phyloP scores from a whole-genome alignment of 2,888 invertebrate genomes.

The Polia nebulosa region DNA sequence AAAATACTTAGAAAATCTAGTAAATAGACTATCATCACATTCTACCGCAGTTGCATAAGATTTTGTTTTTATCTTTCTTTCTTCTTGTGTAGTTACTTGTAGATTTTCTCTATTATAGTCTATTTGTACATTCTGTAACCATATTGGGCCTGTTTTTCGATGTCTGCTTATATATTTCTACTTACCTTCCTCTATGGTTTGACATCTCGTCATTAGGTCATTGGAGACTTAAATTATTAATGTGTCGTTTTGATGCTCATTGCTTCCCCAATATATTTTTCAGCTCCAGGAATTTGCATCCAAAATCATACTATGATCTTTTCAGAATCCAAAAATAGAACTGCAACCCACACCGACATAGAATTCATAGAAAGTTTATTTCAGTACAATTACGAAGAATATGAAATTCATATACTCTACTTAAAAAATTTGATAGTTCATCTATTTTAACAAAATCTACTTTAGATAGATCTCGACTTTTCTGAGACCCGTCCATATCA shows the following conservation, averaged over 20 bases:
- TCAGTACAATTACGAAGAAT: neutral
- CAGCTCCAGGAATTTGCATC: neutral
- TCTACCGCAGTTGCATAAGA: too few relatives aligned
- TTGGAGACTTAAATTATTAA: neutral
- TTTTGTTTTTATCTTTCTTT: too few relatives aligned
- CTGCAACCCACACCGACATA: neutral
- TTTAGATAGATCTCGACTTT: conserved; percentile 2
- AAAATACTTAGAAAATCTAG: conserved; percentile 11
- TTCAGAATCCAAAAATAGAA: conserved; percentile 13
- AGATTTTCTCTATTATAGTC: conserved; percentile 3
- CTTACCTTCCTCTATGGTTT: too few relatives aligned
- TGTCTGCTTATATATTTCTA: too few relatives aligned
- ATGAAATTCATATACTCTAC: neutral
- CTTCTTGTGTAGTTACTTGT: conserved; percentile 4
- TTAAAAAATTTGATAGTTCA: conserved; percentile 6
- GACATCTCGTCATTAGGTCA: too few relatives aligned
- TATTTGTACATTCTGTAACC: conserved; percentile 6
- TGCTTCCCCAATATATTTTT: neutral
- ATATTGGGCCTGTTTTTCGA: conserved; percentile 11
- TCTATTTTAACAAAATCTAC: conserved; percentile 29
- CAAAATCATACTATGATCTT: conserved; percentile 5
- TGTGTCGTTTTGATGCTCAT: neutral
- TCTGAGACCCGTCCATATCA: conserved; percentile 31
- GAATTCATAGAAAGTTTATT: conserved; percentile 4
- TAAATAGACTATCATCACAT: conserved; percentile 10